Conservation (phyloP, 1,140 invertebrate genomes). For the Heliconius nattereri region DNA sequence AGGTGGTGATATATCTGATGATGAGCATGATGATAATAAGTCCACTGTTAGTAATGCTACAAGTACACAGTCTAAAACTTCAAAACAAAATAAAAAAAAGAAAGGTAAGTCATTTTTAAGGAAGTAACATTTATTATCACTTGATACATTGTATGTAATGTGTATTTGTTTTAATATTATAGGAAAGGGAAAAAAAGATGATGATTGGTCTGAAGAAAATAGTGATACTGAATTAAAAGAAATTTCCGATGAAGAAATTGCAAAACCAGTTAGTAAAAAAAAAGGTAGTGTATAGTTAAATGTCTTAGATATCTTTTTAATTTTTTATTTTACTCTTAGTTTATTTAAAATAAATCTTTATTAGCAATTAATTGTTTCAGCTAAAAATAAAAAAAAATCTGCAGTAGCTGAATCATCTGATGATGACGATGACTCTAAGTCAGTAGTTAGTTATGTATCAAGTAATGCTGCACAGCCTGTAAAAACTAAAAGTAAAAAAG, state of each 20-base stretch:
- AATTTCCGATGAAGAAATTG: conserved; percentile 70
- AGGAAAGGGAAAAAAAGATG: conserved; percentile 80
- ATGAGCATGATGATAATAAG: conserved; percentile 67
- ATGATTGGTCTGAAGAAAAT: conserved; percentile 80
- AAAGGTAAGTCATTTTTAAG: conserved; percentile 55
- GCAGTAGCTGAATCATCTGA: conserved; percentile 61
- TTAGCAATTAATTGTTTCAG: conserved; percentile 42
- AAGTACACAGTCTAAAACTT: conserved; percentile 54
- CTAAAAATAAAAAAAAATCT: conserved; percentile 79
- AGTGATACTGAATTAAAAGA: conserved; percentile 75
- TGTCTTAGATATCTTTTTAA: not conserved
- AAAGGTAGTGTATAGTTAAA: conserved; percentile 52
- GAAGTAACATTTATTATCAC: not conserved
- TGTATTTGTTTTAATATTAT: conserved; percentile 23
- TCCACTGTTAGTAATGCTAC: conserved; percentile 59
- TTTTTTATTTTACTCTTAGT: not conserved
- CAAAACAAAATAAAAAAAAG: conserved; percentile 73
- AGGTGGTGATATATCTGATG: conserved; percentile 60
- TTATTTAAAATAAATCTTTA: not conserved
- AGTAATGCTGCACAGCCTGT: conserved; percentile 55
- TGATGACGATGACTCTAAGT: conserved; percentile 71
- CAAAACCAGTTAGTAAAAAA: conserved; percentile 67
- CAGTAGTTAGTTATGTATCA: conserved; percentile 71
- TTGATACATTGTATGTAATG: too few species aligned
- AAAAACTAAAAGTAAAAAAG: conserved; percentile 48